Conservation (phyloP, 1,140 invertebrate species). For the Trachelipus rathkii region DNA sequence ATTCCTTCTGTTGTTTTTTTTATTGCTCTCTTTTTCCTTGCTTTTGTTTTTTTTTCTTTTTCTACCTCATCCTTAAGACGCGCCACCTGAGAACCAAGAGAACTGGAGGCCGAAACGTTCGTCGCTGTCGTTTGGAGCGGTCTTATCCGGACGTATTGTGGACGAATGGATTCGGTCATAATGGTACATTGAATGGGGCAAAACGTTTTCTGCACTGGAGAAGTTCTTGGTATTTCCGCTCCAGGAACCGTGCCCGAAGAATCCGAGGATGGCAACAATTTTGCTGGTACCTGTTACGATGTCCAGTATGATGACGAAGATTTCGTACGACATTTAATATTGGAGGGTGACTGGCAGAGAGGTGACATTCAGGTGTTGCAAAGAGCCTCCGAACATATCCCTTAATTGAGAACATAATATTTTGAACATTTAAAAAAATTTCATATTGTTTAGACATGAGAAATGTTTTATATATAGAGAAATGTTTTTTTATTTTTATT, state of each 20-base stretch:
- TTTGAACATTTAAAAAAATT: not conserved
- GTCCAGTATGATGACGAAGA: constrained; percentile 44
- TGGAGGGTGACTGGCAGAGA: constrained; percentile 45
- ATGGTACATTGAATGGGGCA: constrained; percentile 46
- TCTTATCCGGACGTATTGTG: constrained; percentile 38
- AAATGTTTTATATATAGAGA: not conserved
- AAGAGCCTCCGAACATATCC: not conserved
- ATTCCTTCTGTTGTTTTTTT: not conserved
- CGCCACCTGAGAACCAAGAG: constrained; percentile 36
- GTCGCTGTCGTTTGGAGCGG: constrained; percentile 39
- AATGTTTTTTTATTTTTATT: too few species aligned
- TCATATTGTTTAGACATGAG: not conserved
- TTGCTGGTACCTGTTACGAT: constrained; percentile 42
- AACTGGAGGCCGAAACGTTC: constrained; percentile 37
- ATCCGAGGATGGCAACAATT: constrained; percentile 36
- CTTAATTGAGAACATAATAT: not conserved
- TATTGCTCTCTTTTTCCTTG: not conserved
- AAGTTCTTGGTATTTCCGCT: constrained; percentile 42
- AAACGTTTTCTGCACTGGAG: constrained; percentile 38
- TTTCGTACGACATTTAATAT: constrained; percentile 42
- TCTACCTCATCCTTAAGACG: constrained; percentile 27
- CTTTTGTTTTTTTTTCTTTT: not conserved
- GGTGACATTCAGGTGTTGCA: constrained; percentile 42
- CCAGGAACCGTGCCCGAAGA: constrained; percentile 44
- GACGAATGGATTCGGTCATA: constrained; percentile 39